Evolutionary conservation across 1,140 invertebrate genomes (phyloP).

Genomic region (Wiebesia pumilae): DNA sequence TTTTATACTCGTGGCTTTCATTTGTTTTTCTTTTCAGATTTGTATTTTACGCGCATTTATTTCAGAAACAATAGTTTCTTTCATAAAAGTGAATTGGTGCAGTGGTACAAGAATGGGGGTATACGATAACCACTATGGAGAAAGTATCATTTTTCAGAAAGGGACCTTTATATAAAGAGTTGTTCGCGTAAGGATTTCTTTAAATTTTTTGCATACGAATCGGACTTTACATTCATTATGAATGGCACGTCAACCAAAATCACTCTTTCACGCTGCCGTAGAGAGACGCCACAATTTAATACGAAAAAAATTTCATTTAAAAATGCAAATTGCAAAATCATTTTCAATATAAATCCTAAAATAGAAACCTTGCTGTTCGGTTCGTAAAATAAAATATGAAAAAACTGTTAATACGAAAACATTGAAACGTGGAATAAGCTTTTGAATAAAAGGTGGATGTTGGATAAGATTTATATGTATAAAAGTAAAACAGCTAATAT

Average conservation of each 20-base stretch:
- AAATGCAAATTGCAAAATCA: background rate
- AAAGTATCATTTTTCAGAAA: background rate
- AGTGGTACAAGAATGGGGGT: background rate
- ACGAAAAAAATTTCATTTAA: background rate
- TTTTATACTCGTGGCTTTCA: background rate
- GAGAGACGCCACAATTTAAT: background rate
- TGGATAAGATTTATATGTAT: too few species aligned
- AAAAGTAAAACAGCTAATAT: too few species aligned
- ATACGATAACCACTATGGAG: background rate
- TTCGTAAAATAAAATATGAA: too few species aligned
- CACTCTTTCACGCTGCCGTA: background rate
- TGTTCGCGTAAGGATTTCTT: background rate
- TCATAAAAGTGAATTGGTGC: slow-evolving; percentile 1
- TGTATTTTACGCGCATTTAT: background rate
- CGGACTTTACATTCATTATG: background rate
- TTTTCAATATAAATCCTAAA: background rate
- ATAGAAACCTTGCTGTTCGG: background rate
- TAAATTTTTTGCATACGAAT: background rate
- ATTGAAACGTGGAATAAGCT: too few species aligned
- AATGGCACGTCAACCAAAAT: background rate
- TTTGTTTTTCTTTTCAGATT: background rate
- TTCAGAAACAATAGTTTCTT: background rate
- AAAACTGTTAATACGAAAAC: too few species aligned
- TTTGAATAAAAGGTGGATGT: too few species aligned
- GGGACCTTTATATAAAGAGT: background rate